Base-by-base conservation (phyloP, 2,888 invertebrate species). In the Anticlea derivata region DNA sequence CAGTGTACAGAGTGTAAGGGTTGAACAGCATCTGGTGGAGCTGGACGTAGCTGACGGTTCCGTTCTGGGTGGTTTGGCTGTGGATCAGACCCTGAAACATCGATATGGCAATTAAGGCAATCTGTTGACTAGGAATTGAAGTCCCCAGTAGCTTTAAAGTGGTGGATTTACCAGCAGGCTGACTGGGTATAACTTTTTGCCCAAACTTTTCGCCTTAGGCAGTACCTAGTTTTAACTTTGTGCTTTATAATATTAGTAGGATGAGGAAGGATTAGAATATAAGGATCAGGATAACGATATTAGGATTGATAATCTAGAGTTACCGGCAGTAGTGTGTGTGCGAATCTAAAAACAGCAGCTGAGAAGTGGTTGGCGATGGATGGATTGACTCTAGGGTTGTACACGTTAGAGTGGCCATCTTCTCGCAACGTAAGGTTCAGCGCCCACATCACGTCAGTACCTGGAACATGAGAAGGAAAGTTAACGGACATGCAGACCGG, bases 351-450 rank as follows among this genome's bases (percentile, higher is more conserved):
- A 0, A 95, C 96, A 0, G 97, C 94, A 0, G 95, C 91, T 0
- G 97, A 95, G 84, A 98, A 97, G 74, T 93, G 94, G 82, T 98
- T 98, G 7, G 96, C 95, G 41, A 98, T 92, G 2, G 93, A 92
- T 0, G 97, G 94, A 76, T 98, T 94, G 5, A 95, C 91, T 0
- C 78, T 78, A 0, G 92, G 81, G 73, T 96, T 93, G 74, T 96
- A 96, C 3, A 79, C 80, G 11, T 73, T 57, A 7, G 91, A 88
- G 75, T 92, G 92, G 0, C 93, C 94, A 0, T 73, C 67, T 10
- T 60, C 65, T 13, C 82, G 66, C 0, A 94, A 85, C 0, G 80
- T 86, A 58, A 95, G 70, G 65, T 92, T 91, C 39, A 92, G 73
- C 0, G 91, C 82, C 68, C 83, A 86, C 92, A 93, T 92, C 53